Percentiles rank a stretch among this genome's conserved stretches.
Conservation (phyloP, 2,113 vertebrate genomes). For the Mormyrus iriodes region DNA sequence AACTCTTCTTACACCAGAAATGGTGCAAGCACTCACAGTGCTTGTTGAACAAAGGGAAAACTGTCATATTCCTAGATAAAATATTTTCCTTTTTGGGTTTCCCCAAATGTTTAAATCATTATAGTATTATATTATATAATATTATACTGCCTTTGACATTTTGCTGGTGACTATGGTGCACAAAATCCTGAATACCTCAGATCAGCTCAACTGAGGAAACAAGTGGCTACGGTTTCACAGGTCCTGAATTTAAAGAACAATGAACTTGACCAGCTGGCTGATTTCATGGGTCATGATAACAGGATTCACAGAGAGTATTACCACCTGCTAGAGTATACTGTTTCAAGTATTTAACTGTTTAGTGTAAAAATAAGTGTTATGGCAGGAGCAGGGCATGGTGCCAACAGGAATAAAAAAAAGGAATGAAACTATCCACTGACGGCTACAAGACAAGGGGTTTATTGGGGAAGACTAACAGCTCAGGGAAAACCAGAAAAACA, state of each 20-base stretch:
- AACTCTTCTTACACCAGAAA: neutral
- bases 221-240: constrained; percentile 7
- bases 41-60: neutral
- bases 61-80: neutral
- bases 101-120: too few species aligned
- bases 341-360: too few species aligned
- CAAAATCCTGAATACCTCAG: neutral
- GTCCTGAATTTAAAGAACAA: constrained; percentile 14
- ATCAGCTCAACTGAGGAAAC: constrained; percentile 20
- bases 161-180: neutral
- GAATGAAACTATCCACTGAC: too few species aligned
- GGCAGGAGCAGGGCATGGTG: too few species aligned
- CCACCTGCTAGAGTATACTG: neutral
- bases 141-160: neutral
- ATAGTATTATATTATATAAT: too few species aligned
- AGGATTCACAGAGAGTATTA: constrained; percentile 11
- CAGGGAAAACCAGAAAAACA: too few species aligned
- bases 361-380: too few species aligned
- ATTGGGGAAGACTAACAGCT: too few species aligned
- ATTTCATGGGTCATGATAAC: constrained; percentile 22
- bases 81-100: too few species aligned
- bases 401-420: too few species aligned
- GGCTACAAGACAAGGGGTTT: too few species aligned
- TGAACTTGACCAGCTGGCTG: constrained; percentile 24
- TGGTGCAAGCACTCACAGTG: neutral